A percentile compares a stretch with the other conserved stretches of the same genome.
phyloP scores from a whole-genome alignment of 2,888 invertebrate genomes.

The Norana najaformis region DNA sequence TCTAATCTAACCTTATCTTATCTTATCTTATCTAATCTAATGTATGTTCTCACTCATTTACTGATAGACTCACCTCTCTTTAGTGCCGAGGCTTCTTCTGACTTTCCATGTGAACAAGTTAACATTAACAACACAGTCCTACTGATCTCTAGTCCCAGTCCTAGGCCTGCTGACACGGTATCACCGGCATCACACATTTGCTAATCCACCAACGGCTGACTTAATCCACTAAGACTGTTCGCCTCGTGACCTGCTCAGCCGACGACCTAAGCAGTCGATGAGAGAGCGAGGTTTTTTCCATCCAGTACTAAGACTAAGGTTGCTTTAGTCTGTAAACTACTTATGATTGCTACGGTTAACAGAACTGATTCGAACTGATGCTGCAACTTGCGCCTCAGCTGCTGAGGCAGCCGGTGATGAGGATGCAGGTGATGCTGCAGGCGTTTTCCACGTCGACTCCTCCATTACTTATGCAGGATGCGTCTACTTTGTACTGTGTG shows the following conservation, averaged over 20 bases:
- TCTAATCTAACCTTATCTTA: no score
- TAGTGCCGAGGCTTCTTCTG: neutral
- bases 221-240: neutral
- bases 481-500: neutral
- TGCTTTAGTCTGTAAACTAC: no score
- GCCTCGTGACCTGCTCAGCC: neutral
- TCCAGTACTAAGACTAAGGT: neutral
- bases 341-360: neutral
- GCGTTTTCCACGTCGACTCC: neutral
- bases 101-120: neutral
- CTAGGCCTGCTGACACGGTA: neutral
- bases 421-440: neutral
- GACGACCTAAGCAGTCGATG: neutral
- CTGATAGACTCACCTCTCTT: neutral
- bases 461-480: conserved; percentile 1
- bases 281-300: neutral
- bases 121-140: no score
- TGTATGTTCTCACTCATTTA: no score
- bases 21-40: no score
- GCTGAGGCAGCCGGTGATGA: neutral
- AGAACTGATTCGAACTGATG: neutral
- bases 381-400: neutral
- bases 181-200: neutral
- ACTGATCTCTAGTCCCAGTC: no score
- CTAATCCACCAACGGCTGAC: neutral